Base-by-base conservation (phyloP, 2,113 vertebrate genomes). In the Oncorhynchus nerka region DNA sequence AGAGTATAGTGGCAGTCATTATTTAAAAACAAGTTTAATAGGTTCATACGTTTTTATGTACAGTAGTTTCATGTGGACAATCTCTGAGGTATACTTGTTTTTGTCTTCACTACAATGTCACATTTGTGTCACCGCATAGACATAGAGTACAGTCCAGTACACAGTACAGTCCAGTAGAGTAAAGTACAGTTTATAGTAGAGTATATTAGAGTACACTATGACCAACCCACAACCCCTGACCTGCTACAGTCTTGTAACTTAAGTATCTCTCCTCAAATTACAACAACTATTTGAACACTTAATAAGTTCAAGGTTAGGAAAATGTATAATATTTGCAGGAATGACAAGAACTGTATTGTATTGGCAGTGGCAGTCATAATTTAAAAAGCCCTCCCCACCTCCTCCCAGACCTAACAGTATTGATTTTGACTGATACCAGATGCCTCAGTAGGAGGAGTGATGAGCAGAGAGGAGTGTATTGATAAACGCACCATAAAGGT, bases 361-460 rank as follows among this genome's bases (percentile, higher is more conserved):
- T 30, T 39, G 20, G 26, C 82, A 78, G 76, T 79, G 79, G 70
- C 73, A 68, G 75, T 76, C 45, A 84, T 81, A 74, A 85, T 80
- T 64, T 81, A 77, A 84, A 67, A 66, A 51, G 49, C 49, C 11
- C 49, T 11, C 4, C 49, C 34, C 6, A 5, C 34, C 6, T 2
- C 34, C 34, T 34, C 84, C 61, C 75, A 78, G 79, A 81, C 80
- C 74, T 82, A 82, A 73, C 81, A 77, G 75, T 89, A 91, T 91
- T 89, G 89, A 91, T 92, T 87, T 81, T 81, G 83, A 90, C 76
- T 77, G 88, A 88, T 85, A 87, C 65, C 86, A 90, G 86, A 90
- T 87, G 88, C 83, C 90, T 84, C 78, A 79, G 77, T 84, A 85
- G 85, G 85, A 89, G 90, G 91, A 91, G 85, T 65, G 80, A 91